These are phyloP conservation scores for Indicator maculatus DNA, from an alignment of 2,113 vertebrate genomes.

Conservation along the genomic window DNA sequence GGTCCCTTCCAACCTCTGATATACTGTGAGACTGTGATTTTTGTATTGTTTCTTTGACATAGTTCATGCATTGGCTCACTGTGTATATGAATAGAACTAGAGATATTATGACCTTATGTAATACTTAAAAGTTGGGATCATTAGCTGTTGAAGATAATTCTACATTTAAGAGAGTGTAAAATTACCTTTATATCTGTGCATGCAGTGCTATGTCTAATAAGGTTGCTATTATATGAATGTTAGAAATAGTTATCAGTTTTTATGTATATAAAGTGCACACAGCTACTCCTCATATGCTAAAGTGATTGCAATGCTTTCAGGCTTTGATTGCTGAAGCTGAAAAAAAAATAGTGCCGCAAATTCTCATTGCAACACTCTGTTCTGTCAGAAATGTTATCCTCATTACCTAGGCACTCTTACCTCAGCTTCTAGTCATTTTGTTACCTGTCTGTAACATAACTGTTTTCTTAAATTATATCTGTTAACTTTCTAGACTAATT, in stretches of 20 bases:
- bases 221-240: background rate
- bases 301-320: background rate
- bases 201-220: background rate
- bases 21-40: too few relatives aligned
- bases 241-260: background rate
- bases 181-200: background rate
- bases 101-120: background rate
- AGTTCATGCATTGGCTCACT: background rate
- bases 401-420: background rate
- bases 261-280: background rate
- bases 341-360: background rate
- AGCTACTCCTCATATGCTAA: background rate
- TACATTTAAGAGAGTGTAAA: background rate
- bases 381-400: background rate
- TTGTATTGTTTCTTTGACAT: background rate
- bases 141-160: background rate
- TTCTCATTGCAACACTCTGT: background rate
- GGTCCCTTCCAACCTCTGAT: too few relatives aligned
- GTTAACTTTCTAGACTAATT: background rate
- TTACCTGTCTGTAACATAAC: background rate
- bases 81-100: background rate
- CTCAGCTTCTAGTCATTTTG: background rate
- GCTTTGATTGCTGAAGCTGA: background rate
- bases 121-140: background rate
- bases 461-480: background rate